Conservation (phyloP, 2,797 vertebrate genomes). For the Pangasius mekongensis region DNA sequence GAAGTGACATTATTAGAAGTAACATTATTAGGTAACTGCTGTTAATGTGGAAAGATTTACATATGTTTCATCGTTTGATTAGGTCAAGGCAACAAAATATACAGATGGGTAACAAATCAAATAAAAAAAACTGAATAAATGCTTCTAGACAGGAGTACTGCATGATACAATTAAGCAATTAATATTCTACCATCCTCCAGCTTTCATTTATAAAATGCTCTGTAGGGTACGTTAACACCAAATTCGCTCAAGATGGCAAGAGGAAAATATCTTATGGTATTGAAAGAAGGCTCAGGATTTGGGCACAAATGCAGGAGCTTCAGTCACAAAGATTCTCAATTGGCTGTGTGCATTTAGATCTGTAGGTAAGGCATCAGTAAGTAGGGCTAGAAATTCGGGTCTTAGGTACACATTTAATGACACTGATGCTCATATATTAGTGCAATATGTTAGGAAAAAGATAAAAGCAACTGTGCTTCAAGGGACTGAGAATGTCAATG, state of each 20-base stretch:
- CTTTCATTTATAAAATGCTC: not conserved
- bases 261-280: not conserved
- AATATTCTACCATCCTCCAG: not conserved
- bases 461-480: not conserved
- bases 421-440: not conserved
- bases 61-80: not conserved
- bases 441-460: not conserved
- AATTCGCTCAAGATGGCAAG: not conserved
- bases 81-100: not conserved
- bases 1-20: slow-evolving; percentile 15
- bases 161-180: not conserved
- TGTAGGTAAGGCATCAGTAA: not conserved
- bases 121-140: not conserved
- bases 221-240: not conserved
- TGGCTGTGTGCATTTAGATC: not conserved
- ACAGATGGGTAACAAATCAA: not conserved
- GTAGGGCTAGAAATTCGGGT: not conserved
- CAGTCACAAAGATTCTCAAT: not conserved
- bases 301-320: not conserved
- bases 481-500: not conserved
- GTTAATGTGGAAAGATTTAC: not conserved
- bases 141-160: not conserved
- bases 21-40: not conserved
- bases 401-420: not conserved
- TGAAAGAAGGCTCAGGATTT: not conserved